Percentiles rank a stretch among this genome's conserved stretches.
Evolutionary conservation across 2,113 vertebrate species (phyloP).

Genomic region (Chloroceryle aenea): DNA sequence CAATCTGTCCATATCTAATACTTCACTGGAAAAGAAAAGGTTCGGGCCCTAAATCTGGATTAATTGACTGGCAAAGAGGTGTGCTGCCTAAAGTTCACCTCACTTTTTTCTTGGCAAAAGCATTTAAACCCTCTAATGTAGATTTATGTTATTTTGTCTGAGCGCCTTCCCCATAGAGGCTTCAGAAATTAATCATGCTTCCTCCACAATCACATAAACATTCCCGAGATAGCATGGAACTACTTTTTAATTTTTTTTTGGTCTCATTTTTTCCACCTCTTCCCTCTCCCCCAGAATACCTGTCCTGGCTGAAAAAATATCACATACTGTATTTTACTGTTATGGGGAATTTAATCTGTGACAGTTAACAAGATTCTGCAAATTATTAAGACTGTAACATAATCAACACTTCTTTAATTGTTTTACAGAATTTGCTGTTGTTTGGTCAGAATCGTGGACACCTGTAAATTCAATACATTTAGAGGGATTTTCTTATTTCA

Average conservation of each 20-base stretch:
- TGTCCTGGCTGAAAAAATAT: slow-evolving; percentile 1
- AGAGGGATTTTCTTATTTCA: background rate
- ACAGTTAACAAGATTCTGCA: background rate
- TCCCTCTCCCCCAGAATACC: background rate
- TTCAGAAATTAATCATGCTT: slow-evolving; percentile 44
- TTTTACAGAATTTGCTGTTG: background rate
- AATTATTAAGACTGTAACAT: background rate
- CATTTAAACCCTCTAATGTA: slow-evolving; percentile 9
- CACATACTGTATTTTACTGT: background rate
- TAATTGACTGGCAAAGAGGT: slow-evolving; percentile 5
- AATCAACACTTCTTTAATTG: background rate
- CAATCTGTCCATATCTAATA: background rate
- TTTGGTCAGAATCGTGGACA: background rate
- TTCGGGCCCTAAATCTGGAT: slow-evolving; percentile 13
- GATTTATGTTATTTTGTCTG: slow-evolving; percentile 8
- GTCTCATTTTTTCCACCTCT: background rate
- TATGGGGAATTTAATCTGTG: background rate
- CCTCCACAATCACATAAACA: background rate
- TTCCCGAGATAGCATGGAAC: background rate
- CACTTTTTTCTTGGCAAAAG: background rate
- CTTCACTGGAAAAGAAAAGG: slow-evolving; percentile 10
- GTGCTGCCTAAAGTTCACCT: slow-evolving; percentile 6
- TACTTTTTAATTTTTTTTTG: background rate
- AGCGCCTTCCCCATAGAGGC: background rate
- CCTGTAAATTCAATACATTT: background rate